Percentiles rank a stretch among this genome's conserved stretches.
These are phyloP conservation scores for Eupsilia transversa DNA, from an alignment of 2,888 invertebrate genomes.

Conservation along the genomic window DNA sequence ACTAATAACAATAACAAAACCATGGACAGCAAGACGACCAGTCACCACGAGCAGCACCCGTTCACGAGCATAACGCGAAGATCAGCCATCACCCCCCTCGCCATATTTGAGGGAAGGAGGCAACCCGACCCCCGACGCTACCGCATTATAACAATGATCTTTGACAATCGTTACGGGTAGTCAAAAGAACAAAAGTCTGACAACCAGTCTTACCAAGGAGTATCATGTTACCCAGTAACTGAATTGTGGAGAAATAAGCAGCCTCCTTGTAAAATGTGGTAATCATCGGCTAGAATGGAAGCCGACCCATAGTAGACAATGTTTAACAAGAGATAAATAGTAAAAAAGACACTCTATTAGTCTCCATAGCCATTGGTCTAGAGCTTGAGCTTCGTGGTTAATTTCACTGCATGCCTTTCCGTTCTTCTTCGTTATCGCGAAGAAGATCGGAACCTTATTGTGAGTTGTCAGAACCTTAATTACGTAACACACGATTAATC, in stretches of 20 bases:
- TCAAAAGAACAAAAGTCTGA: neutral
- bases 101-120: too few relatives aligned
- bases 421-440: neutral
- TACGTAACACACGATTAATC: too few relatives aligned
- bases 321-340: too few relatives aligned
- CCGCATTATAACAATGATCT: neutral
- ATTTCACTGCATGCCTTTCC: neutral
- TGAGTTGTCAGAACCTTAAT: neutral
- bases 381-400: neutral
- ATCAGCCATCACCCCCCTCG: too few relatives aligned
- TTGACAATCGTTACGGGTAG: neutral
- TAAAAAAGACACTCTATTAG: too few relatives aligned
- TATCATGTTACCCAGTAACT: neutral
- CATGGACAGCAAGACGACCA: too few relatives aligned
- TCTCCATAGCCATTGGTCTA: neutral
- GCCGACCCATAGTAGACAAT: neutral
- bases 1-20: too few relatives aligned
- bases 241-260: neutral
- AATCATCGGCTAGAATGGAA: neutral
- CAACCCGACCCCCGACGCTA: too few relatives aligned
- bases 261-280: neutral
- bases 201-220: neutral
- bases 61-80: too few relatives aligned
- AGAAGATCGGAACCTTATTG: neutral
- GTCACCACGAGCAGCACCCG: too few relatives aligned